Percentiles rank a stretch among this genome's conserved stretches.
phyloP scores from a whole-genome alignment of 2,888 invertebrate species.

The Zonitis immaculata region DNA sequence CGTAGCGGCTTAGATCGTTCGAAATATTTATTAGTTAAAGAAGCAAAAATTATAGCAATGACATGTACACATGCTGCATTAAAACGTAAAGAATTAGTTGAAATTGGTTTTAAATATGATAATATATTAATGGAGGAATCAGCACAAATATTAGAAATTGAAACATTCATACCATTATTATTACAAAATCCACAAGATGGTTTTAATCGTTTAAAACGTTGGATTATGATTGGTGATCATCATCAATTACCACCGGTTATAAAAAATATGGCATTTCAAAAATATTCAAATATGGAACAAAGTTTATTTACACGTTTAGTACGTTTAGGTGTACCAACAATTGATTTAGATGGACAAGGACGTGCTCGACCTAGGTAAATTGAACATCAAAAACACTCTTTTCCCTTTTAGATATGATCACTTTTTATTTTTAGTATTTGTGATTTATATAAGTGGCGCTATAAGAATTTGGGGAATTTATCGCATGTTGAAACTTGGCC shows the following conservation, averaged over 20 bases:
- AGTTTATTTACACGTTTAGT: conserved; percentile 96
- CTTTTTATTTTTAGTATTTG: conserved; percentile 81
- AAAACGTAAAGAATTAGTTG: conserved; percentile 92
- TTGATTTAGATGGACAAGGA: conserved; percentile 97
- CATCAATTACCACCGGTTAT: conserved; percentile 99
- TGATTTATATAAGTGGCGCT: conserved; percentile 93
- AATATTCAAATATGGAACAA: conserved; percentile 99
- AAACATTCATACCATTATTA: conserved; percentile 97
- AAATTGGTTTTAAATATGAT: conserved; percentile 94
- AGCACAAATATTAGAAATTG: conserved; percentile 98
- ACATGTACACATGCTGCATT: conserved; percentile 99
- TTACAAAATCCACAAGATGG: conserved; percentile 99
- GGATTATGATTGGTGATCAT: conserved; percentile 99
- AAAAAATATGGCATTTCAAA: conserved; percentile 99
- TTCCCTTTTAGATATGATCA: no score
- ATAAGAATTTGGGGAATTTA: conserved; percentile 92
- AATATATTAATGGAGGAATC: conserved; percentile 99
- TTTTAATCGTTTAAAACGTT: conserved; percentile 90
- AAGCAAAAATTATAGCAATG: conserved; percentile 99
- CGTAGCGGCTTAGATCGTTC: conserved; percentile 94
- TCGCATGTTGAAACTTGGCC: conserved; percentile 77
- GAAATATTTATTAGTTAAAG: conserved; percentile 93
- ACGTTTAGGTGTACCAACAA: conserved; percentile 92
- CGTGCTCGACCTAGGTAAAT: conserved; percentile 78
- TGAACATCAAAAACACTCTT: no score